Evolutionary conservation across 2,113 vertebrate genomes (phyloP).

Genomic region (Paraplagusia blochii): DNA sequence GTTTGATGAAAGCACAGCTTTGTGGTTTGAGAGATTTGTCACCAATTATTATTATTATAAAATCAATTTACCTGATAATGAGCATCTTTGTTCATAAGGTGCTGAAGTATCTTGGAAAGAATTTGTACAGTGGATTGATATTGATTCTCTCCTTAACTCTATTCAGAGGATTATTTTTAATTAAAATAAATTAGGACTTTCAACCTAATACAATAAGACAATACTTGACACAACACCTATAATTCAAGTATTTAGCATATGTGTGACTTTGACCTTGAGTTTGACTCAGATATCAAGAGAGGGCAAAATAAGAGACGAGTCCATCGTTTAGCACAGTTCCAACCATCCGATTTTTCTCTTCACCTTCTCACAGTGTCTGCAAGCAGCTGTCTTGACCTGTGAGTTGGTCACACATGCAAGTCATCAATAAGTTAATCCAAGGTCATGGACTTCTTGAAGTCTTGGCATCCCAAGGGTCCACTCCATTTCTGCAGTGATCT

Average conservation of each 20-base stretch:
- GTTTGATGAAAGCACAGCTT: slow-evolving; percentile 35
- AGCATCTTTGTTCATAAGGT: no score
- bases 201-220: slow-evolving; percentile 10
- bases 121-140: slow-evolving; percentile 22
- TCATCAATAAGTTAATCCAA: slow-evolving; percentile 75
- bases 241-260: slow-evolving; percentile 27
- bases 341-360: slow-evolving; percentile 43
- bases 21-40: slow-evolving; percentile 33
- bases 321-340: slow-evolving; percentile 46
- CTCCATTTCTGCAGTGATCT: slow-evolving; percentile 76
- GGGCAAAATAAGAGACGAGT: slow-evolving; percentile 27
- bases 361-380: slow-evolving; percentile 48
- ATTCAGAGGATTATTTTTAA: slow-evolving; percentile 44
- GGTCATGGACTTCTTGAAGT: slow-evolving; percentile 80
- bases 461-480: slow-evolving; percentile 68
- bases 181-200: slow-evolving; percentile 30
- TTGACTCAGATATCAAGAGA: slow-evolving; percentile 53
- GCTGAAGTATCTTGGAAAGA: no score
- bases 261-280: slow-evolving; percentile 24
- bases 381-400: slow-evolving; percentile 71
- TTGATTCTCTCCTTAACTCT: slow-evolving; percentile 19
- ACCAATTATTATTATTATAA: slow-evolving; percentile 25
- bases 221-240: slow-evolving; percentile 37
- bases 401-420: slow-evolving; percentile 77
- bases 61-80: slow-evolving; percentile 38